A percentile compares a stretch with the other conserved stretches of the same genome.
Conservation (phyloP, 2,113 vertebrate species). For the Lycocorax pyrrhopterus region DNA sequence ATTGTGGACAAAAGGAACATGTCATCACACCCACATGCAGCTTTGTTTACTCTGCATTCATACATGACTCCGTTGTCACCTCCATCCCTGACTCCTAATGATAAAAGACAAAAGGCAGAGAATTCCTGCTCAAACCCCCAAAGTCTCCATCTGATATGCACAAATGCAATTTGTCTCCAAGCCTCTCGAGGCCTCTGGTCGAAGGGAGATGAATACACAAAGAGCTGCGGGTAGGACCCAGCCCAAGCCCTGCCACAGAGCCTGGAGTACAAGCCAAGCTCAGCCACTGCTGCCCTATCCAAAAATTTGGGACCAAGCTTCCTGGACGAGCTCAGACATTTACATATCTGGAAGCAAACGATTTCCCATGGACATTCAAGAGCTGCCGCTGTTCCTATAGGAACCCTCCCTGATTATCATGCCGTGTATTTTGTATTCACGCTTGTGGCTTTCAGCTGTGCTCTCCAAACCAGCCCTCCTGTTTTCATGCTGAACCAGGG, state of each 20-base stretch:
- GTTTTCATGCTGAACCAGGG: neutral
- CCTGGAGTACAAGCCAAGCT: neutral
- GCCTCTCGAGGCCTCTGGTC: neutral
- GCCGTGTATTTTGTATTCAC: neutral
- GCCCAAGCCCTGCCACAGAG: neutral
- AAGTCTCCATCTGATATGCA: slow-evolving; percentile 39
- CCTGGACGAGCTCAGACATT: neutral
- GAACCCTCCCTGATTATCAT: neutral
- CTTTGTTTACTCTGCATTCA: slow-evolving; percentile 56
- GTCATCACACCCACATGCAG: slow-evolving; percentile 49
- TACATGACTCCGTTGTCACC: slow-evolving; percentile 42
- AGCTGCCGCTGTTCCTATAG: neutral
- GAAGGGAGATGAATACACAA: neutral
- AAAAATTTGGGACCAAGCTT: neutral
- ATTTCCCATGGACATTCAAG: neutral
- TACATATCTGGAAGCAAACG: neutral
- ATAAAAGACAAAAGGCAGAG: slow-evolving; percentile 58
- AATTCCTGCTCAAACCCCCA: slow-evolving; percentile 9
- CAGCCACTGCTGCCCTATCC: neutral
- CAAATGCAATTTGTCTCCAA: slow-evolving; percentile 16
- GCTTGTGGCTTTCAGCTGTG: neutral
- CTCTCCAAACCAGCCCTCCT: neutral
- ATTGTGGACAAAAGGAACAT: slow-evolving; percentile 60
- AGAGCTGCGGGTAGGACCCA: neutral
- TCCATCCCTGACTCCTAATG: slow-evolving; percentile 25